Base-by-base conservation (phyloP, 2,797 vertebrate genomes). In the Cirrhinus molitorella region DNA sequence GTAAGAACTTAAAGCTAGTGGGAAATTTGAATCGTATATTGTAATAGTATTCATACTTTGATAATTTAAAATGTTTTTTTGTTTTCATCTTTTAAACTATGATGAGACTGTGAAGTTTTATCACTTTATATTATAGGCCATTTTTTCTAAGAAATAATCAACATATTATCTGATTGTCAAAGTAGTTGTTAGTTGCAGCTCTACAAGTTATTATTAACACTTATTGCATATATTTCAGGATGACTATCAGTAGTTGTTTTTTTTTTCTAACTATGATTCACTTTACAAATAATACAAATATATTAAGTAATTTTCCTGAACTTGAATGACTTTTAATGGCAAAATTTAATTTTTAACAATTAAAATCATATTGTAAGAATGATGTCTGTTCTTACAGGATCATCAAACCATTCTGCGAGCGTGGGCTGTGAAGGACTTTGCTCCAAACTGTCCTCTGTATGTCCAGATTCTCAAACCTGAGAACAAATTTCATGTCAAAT, bases 401-500 rank as follows among this genome's bases (percentile, higher is more conserved):
- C 98, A 99, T 90, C 98, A 99, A 93, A 99, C 98, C 43, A 99
- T 99, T 92, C 90, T 99, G 91, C 97, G 98, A 92, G 98, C 98
- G 0, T 99, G 98, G 98, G 98, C 98, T 81, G 97, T 99, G 10
- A 99, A 99, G 92, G 98, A 99, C 89, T 99, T 99, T 87, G 98
- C 98, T 86, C 98, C 98, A 73, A 99, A 98, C 81, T 99, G 98
- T 79, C 98, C 98, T 67, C 94, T 99, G 55, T 99, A 99, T 47
- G 98, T 99, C 55, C 98, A 99, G 72, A 99, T 99, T 89, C 92
- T 99, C 89, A 99, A 99, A 91, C 98, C 98, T 19, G 98, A 99
- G 91, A 99, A 99, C 88, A 99, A 99, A 93, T 99, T 99, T 87
- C 98, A 99, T 81, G 99, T 99, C 43, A 99, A 99, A 90, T 99